Evolutionary conservation across 2,888 invertebrate species (phyloP).

Genomic region (Oscheius onirici): DNA sequence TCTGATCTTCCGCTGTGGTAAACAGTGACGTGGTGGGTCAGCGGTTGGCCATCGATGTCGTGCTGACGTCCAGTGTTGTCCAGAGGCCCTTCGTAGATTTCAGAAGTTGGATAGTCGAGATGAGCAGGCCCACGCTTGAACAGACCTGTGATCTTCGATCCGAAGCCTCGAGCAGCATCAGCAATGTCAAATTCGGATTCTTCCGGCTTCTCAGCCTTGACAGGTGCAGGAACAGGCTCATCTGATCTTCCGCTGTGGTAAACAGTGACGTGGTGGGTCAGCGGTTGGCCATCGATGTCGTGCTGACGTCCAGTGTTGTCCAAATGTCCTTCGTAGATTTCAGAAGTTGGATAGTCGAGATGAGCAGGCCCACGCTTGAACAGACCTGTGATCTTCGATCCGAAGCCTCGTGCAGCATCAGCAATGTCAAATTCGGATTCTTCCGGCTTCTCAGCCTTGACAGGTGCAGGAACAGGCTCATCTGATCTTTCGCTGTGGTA

Average conservation of each 20-base stretch:
- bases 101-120: slow-evolving; percentile 44
- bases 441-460: slow-evolving; percentile 11
- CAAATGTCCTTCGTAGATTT: slow-evolving; percentile 38
- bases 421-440: slow-evolving; percentile 20
- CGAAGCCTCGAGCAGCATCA: no score
- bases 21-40: slow-evolving; percentile 39
- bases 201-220: no score
- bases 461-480: slow-evolving; percentile 25
- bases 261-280: slow-evolving; percentile 39
- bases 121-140: slow-evolving; percentile 36
- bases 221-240: no score
- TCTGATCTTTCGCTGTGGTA: slow-evolving; percentile 37
- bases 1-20: slow-evolving; percentile 35
- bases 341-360: slow-evolving; percentile 43
- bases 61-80: slow-evolving; percentile 37
- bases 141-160: slow-evolving; percentile 35
- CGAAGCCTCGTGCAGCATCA: slow-evolving; percentile 32
- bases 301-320: slow-evolving; percentile 39
- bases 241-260: no score
- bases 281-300: slow-evolving; percentile 44
- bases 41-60: slow-evolving; percentile 45
- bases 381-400: slow-evolving; percentile 26
- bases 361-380: slow-evolving; percentile 38
- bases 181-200: no score
- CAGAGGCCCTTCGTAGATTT: slow-evolving; percentile 39